Base-by-base conservation (phyloP, 2,888 invertebrate species). In the Autographa gamma region DNA sequence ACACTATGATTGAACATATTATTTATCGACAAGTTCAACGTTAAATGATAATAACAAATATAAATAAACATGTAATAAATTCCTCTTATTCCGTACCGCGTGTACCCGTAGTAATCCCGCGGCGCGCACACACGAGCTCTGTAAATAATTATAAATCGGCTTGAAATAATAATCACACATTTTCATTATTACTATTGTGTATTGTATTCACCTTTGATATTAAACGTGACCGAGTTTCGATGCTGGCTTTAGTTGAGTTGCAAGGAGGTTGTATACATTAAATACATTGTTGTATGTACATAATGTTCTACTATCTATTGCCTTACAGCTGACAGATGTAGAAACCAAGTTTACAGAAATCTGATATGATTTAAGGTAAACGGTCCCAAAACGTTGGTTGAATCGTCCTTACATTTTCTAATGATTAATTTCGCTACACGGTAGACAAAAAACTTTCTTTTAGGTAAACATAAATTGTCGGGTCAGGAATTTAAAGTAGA, bases 141-240 rank as follows among this genome's bases (percentile, higher is more conserved):
- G 67, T 79, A 73, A 74, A 82, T 82, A 73, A 82, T 81, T 79
- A 71, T 81, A 79, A 79, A 82, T 79, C 69, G 65, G 52, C 16
- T 62, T 58, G 31, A 71, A 79, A 77, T 71, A 71, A 77, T 71
- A 72, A 71, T 74, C 69, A 73, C 43, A 38, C 61, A 70, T 73
- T 78, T 70, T 54, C 72, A 70, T 73, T 67, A 71, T 69, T 69
- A 67, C 59, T 64, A 62, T 66, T 69, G 60, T 74, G 43, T 63
- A 13, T 43, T 63, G 32, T 60, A 48, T 59, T 62, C 18, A 60
- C 25, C 58, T 52, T 16, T 6, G 48, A n/a, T 48, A 48, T 48
- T n/a, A n/a, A 48, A n/a, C n/a, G 48, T 48, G 48, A 48, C 48
- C 48, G 48, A 48, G 48, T 48, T 48, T 48, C 48, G n/a, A 48